These are phyloP conservation scores for Gallirallus australis DNA, from an alignment of 2,797 vertebrate species.

Conservation along the genomic window DNA sequence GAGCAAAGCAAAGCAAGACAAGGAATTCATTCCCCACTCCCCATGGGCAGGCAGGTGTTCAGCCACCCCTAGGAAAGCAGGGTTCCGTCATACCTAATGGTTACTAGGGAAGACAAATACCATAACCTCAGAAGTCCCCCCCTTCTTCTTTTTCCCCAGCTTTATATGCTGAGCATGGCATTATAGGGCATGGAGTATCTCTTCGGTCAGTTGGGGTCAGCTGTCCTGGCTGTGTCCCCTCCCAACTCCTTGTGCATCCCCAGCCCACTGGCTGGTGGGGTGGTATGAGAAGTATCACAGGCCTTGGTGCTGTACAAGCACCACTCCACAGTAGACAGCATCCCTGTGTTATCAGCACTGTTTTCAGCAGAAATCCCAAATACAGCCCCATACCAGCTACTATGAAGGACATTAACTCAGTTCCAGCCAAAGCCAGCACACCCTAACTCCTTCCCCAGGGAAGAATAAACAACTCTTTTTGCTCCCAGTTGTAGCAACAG, in stretches of 20 bases:
- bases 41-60: background rate
- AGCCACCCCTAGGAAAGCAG: background rate
- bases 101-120: background rate
- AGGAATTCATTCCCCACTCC: background rate
- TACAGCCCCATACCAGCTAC: background rate
- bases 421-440: background rate
- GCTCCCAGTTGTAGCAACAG: background rate
- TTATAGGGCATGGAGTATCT: no score
- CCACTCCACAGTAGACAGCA: no score
- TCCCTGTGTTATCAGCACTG: no score
- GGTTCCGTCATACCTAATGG: rapidly evolving
- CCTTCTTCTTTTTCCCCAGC: background rate
- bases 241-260: no score
- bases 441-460: background rate
- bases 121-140: rapidly evolving
- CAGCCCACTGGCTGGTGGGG: no score
- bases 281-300: no score
- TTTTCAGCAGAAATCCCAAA: background rate
- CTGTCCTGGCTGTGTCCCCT: no score
- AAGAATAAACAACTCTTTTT: background rate
- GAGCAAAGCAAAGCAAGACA: no score
- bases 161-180: no score
- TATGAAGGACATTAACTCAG: no score
- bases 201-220: no score
- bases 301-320: no score